These are phyloP conservation scores for Meteorus cinctellus DNA, from an alignment of 2,888 invertebrate species.

Conservation along the genomic window DNA sequence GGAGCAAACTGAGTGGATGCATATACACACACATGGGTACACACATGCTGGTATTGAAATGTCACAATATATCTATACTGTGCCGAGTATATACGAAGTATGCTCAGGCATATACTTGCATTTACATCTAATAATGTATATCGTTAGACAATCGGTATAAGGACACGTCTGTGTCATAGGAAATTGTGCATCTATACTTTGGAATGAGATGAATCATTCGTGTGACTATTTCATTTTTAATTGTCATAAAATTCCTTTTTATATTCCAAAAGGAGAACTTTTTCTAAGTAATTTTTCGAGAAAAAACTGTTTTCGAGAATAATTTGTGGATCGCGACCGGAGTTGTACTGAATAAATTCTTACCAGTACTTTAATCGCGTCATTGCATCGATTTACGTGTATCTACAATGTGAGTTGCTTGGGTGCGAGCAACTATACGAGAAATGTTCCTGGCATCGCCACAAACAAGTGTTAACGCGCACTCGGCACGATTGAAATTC, in stretches of 20 bases:
- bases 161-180: not conserved
- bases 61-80: constrained; percentile 5
- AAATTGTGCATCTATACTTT: constrained; percentile 36
- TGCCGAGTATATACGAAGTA: constrained; percentile 41
- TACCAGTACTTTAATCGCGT: constrained; percentile 25
- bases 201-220: constrained; percentile 17
- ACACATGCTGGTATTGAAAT: not conserved
- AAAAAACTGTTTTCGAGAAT: no score
- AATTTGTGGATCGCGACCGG: not conserved
- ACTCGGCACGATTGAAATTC: constrained; percentile 51
- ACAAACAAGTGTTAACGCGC: constrained; percentile 36
- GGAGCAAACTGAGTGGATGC: not conserved
- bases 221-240: not conserved
- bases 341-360: constrained; percentile 7
- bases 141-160: constrained; percentile 36
- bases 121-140: constrained; percentile 52
- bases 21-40: constrained; percentile 20
- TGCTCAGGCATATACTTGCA: constrained; percentile 24
- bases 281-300: no score
- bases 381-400: constrained; percentile 37
- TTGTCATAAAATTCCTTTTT: no score
- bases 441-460: constrained; percentile 31
- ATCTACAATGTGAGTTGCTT: constrained; percentile 9
- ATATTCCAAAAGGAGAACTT: no score
- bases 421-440: constrained; percentile 15